Percentiles rank a stretch among this genome's conserved stretches.
phyloP scores from a whole-genome alignment of 2,888 invertebrate species.

The Portevinia maculata region DNA sequence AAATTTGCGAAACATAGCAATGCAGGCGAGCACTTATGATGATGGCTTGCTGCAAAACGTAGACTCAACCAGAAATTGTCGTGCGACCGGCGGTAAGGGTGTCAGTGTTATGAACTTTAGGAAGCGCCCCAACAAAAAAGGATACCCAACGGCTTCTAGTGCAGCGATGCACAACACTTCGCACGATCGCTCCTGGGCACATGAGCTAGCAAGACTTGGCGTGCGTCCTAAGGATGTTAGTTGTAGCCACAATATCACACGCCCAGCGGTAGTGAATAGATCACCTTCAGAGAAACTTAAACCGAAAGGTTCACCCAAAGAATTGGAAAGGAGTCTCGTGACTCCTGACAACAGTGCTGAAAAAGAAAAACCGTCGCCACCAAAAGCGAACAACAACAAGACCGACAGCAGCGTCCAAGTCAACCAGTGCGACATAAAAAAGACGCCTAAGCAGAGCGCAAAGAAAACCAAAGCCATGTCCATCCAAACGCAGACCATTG shows the following conservation, averaged over 20 bases:
- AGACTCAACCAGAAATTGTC: constrained; percentile 43
- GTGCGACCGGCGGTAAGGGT: constrained; percentile 18
- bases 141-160: not conserved
- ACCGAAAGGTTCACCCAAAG: constrained; percentile 45
- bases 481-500: constrained; percentile 57
- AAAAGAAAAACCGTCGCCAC: constrained; percentile 66
- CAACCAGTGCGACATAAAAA: constrained; percentile 51
- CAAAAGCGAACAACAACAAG: constrained; percentile 46
- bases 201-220: constrained; percentile 74
- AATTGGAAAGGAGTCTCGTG: constrained; percentile 24
- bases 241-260: constrained; percentile 10
- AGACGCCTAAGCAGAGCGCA: constrained; percentile 63
- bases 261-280: constrained; percentile 11
- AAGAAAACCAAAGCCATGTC: constrained; percentile 71
- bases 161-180: constrained; percentile 26
- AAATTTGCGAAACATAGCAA: constrained; percentile 84
- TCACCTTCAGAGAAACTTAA: constrained; percentile 51
- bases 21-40: constrained; percentile 62
- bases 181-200: constrained; percentile 74
- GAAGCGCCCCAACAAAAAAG: constrained; percentile 56
- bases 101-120: constrained; percentile 39
- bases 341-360: constrained; percentile 50
- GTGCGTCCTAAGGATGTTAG: constrained; percentile 44
- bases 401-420: constrained; percentile 44
- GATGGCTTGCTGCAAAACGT: constrained; percentile 18